These are phyloP conservation scores for Chromoteleia sp. DNA, from an alignment of 2,888 invertebrate species.

Conservation along the genomic window DNA sequence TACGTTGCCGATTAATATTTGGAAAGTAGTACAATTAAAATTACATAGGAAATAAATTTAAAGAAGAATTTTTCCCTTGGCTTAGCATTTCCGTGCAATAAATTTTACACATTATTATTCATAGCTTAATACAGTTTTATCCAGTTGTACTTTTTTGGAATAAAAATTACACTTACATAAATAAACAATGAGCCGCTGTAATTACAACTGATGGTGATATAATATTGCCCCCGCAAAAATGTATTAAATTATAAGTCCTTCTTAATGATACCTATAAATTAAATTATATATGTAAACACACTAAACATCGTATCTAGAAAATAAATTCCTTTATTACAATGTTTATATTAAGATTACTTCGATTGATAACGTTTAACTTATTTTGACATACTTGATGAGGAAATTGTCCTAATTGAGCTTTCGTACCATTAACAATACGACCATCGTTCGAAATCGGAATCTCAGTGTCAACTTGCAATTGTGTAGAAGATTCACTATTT, in stretches of 20 bases:
- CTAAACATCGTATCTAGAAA: too few relatives aligned
- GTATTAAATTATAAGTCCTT: conserved; percentile 29
- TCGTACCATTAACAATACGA: conserved; percentile 47
- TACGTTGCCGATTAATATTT: too few relatives aligned
- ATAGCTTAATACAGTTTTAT: too few relatives aligned
- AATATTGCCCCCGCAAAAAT: conserved; percentile 51
- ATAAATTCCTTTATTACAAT: too few relatives aligned
- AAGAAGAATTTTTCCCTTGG: too few relatives aligned
- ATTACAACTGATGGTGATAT: conserved; percentile 33
- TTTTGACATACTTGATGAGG: conserved; percentile 35
- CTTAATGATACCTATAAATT: conserved; percentile 53
- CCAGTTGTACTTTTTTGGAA: too few relatives aligned
- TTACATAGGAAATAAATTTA: too few relatives aligned
- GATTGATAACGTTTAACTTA: background rate
- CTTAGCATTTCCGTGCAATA: too few relatives aligned
- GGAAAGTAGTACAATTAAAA: too few relatives aligned
- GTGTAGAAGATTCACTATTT: background rate
- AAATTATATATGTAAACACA: too few relatives aligned
- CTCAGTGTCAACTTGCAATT: conserved; percentile 1
- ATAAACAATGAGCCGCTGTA: conserved; percentile 52
- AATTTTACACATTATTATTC: too few relatives aligned
- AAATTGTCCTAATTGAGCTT: conserved; percentile 42
- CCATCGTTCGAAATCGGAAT: conserved; percentile 5
- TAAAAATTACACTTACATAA: conserved; percentile 38
- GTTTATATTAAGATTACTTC: background rate